These are phyloP conservation scores for Calidris pygmaea DNA, from an alignment of 2,113 vertebrate species.

Conservation along the genomic window DNA sequence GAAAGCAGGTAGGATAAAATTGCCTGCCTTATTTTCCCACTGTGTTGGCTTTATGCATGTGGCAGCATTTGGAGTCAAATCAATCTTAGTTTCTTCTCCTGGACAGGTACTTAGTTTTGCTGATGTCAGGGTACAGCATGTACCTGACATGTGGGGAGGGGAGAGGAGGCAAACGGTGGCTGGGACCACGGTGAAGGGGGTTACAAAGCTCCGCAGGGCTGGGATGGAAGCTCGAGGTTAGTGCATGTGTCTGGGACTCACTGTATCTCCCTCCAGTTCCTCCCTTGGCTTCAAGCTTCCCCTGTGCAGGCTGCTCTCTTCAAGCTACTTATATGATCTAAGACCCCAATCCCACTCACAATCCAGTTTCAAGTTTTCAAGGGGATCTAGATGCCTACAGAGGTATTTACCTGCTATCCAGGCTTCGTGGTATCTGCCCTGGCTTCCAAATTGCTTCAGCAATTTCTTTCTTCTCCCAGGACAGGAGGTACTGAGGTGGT, in stretches of 20 bases:
- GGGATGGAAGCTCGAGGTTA: background rate
- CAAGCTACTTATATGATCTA: background rate
- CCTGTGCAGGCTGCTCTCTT: background rate
- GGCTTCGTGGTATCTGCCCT: background rate
- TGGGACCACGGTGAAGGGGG: background rate
- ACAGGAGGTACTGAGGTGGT: background rate
- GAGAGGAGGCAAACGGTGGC: background rate
- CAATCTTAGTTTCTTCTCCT: background rate
- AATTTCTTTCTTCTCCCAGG: too few species aligned
- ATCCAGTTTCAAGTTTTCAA: background rate
- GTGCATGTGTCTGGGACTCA: background rate
- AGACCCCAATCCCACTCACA: background rate
- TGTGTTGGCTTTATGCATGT: slow-evolving; percentile 5
- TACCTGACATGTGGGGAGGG: background rate
- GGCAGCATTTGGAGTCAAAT: slow-evolving; percentile 31
- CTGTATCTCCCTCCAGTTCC: background rate
- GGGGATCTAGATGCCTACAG: background rate
- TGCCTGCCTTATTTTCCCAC: background rate
- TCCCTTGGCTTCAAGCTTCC: background rate
- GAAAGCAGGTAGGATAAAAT: slow-evolving; percentile 4
- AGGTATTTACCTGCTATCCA: background rate
- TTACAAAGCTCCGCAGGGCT: background rate
- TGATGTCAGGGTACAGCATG: background rate
- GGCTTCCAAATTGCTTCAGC: background rate
- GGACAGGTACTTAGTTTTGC: background rate